A percentile compares a stretch with the other conserved stretches of the same genome.
Conservation (phyloP, 2,113 vertebrate genomes). For the Anolis sagrei region DNA sequence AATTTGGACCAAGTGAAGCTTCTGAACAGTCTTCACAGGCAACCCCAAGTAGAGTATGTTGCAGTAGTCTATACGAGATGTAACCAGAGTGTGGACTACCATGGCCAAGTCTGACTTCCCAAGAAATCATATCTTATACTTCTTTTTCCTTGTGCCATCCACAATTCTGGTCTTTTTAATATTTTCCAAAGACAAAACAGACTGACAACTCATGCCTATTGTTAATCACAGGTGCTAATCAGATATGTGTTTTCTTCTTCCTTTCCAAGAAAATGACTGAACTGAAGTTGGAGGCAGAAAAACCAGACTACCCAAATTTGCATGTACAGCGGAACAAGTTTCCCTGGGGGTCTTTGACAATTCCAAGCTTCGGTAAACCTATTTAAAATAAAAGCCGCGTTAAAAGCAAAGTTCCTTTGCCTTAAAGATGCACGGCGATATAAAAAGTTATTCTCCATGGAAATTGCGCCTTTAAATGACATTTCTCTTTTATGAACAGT, state of each 20-base stretch:
- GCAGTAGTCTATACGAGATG: no score
- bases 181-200: conserved; percentile 40
- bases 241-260: conserved; percentile 20
- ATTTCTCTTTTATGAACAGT: conserved; percentile 71
- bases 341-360: conserved; percentile 20
- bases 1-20: no score
- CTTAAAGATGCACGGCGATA: conserved; percentile 58
- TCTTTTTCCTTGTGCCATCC: neutral
- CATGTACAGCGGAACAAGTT: conserved; percentile 37
- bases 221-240: conserved; percentile 35
- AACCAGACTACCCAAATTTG: neutral
- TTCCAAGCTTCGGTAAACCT: conserved; percentile 43
- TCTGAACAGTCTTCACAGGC: no score
- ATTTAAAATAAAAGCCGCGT: conserved; percentile 55
- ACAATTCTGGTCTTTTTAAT: conserved; percentile 42
- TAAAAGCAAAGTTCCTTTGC: neutral
- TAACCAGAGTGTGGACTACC: no score
- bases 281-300: neutral
- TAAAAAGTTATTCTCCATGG: conserved; percentile 68
- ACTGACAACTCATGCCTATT: conserved; percentile 26
- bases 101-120: no score
- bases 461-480: conserved; percentile 70
- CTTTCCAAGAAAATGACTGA: conserved; percentile 40
- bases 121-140: neutral
- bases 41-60: no score